A percentile compares a stretch with the other conserved stretches of the same genome.
phyloP scores from a whole-genome alignment of 2,888 invertebrate genomes.

The Eupithecia insigniata region DNA sequence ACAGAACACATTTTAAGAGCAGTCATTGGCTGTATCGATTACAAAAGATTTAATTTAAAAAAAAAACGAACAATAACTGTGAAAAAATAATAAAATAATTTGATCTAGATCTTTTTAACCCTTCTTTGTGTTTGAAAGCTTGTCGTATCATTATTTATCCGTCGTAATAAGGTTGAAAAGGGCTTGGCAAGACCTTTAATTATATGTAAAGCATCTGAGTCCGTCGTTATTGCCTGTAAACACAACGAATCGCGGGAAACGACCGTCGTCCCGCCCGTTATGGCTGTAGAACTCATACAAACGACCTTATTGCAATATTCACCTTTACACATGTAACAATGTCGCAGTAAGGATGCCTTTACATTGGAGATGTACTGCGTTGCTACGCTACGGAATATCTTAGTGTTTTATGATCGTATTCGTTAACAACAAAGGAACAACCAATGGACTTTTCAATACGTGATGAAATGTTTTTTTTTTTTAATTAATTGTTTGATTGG shows the following conservation, averaged over 20 bases:
- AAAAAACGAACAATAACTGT: constrained; percentile 34
- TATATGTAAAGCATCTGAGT: constrained; percentile 29
- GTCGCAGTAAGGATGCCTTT: constrained; percentile 56
- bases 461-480: neutral
- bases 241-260: constrained; percentile 51
- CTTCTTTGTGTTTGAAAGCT: neutral
- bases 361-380: neutral
- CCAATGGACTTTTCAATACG: neutral
- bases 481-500: neutral
- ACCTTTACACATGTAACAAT: constrained; percentile 31
- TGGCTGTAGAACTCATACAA: constrained; percentile 29
- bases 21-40: constrained; percentile 67
- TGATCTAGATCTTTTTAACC: constrained; percentile 1
- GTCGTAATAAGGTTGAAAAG: constrained; percentile 3
- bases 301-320: constrained; percentile 45
- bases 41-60: constrained; percentile 52
- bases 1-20: constrained; percentile 80
- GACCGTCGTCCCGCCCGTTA: constrained; percentile 25
- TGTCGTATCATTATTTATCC: neutral
- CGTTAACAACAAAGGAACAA: neutral
- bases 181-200: constrained; percentile 4
- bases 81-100: neutral
- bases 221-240: constrained; percentile 50
- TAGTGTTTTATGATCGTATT: too few species aligned
- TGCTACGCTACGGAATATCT: neutral